A percentile compares a stretch with the other conserved stretches of the same genome.
These are phyloP conservation scores for Petrocephalus sullivani DNA, from an alignment of 2,797 vertebrate species.

Conservation along the genomic window DNA sequence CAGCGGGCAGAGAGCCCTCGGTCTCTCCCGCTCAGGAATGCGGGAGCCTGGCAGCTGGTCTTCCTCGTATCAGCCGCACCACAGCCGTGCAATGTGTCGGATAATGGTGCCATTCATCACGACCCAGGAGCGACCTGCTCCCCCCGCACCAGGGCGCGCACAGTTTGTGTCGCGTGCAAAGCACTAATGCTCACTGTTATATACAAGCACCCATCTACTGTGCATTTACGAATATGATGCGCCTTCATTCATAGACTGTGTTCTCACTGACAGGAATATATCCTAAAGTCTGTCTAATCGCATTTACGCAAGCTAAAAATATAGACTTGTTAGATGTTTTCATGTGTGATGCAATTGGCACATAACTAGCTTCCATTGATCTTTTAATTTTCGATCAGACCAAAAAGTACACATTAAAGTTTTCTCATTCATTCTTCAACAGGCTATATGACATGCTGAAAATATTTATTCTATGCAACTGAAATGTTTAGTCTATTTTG, in stretches of 20 bases:
- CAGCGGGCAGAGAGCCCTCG: background rate
- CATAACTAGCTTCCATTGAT: background rate
- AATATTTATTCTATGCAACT: background rate
- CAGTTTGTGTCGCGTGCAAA: background rate
- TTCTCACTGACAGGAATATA: background rate
- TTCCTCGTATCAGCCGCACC: background rate
- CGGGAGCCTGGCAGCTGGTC: conserved; percentile 3
- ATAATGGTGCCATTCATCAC: conserved; percentile 29
- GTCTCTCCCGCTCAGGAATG: conserved; percentile 7
- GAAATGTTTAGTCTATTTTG: background rate
- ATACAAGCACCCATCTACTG: background rate
- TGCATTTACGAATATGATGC: background rate
- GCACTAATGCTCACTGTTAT: background rate
- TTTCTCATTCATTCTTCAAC: background rate
- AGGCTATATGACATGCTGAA: background rate
- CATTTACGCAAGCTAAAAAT: background rate
- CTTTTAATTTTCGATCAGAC: background rate
- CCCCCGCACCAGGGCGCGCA: background rate
- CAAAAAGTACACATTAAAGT: background rate
- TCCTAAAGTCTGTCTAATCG: background rate
- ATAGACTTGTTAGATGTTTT: background rate
- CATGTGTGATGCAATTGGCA: background rate
- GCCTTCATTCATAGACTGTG: background rate
- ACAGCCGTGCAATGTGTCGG: conserved; percentile 9
- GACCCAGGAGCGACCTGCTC: background rate